Evolutionary conservation across 2,797 vertebrate genomes (phyloP), one percentile per base, ranked within the genome.

Genomic region (Anguilla pacifica): DNA sequence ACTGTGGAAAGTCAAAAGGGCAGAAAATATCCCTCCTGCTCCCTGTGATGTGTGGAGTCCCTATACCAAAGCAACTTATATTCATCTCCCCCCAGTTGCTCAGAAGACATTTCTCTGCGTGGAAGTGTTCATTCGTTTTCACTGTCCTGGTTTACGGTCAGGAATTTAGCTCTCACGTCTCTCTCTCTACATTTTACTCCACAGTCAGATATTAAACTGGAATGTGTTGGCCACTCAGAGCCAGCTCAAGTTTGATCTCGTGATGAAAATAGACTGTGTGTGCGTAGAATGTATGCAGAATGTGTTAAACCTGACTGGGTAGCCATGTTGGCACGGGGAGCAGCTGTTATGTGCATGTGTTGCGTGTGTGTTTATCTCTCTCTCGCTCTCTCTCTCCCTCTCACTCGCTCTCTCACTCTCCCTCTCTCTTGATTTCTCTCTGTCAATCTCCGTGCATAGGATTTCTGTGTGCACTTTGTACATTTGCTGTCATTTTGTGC

Each of bases 201-300:
- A 15, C 72, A 15, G 9, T 74, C 74, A 74, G 88, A 91, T 79
- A 90, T 84, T 39, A 86, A 82, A 79, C 90, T 83, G 81, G 84
- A 88, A 88, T 83, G 61, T 77, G 89, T 64, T 88, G 64, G 88
- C 90, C 89, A 92, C 89, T 85, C 89, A 74, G 86, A 79, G 13
- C 86, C 57, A 85, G 85, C 64, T 83, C 85, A 49, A 84, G 88
- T 88, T 87, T 88, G 86, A 88, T 87, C n/a, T 6, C 22, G 28
- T 9, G 88, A 86, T 92, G 91, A 91, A 92, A 91, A 92, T 90
- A 92, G 90, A 88, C 88, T 3, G 31, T 74, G 28, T 39, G 10
- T 28, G 67, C 51, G 1, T 7, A 53, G 51, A 7, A 53, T 35
- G 72, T 74, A 10, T 39, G 2, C 15, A 57, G 55, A 57, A 57